Base-by-base conservation (phyloP, 2,797 vertebrate species). In the Pterois miles region DNA sequence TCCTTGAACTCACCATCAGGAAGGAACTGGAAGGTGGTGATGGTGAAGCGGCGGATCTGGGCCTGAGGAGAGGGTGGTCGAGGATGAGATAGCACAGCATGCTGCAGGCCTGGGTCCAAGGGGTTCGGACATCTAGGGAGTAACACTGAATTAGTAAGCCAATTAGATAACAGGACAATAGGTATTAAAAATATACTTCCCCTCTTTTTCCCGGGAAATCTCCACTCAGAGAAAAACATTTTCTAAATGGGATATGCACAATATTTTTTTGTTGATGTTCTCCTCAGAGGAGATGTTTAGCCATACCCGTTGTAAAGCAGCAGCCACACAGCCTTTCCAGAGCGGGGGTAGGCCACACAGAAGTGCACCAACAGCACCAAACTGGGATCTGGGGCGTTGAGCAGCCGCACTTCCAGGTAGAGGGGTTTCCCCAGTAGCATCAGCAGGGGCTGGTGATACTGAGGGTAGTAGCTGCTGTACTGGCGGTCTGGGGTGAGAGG, bases 261-360 rank as follows among this genome's bases (percentile, higher is more conserved):
- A 22, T 53, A 5, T 54, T 33, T 33, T 31, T 34, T 20, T 6
- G 7, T n/a, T n/a, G 5, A 18, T 27, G 34, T 57, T 23, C 31
- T 34, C 52, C 53, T 65, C 31, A 65, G 4, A 57, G 23, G 4
- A 68, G 43, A 13, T 27, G 54, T 67, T 82, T 34, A 1, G 23
- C 33, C 82, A 1, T 88, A 96, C 96, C 95, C 95, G 4, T 96
- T 94, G 80, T 96, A 95, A 68, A 96, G 92, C 80, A 96, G 88
- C 80, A 95, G 91, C 95, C 95, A 96, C 62, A 94, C 90, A 20
- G 94, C 82, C 20, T 87, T 86, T 18, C 93, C 94, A n/a, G 95
- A 95, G 80, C 93, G 94, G 23, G 95, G 95, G 83, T 96, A 96
- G 52, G 95, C 96, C 81, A 96, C 89, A 40, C 96, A 96, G 84